phyloP scores from a whole-genome alignment of 64 coral and sea anemone genomes.

The Cladopsammia gracilis region DNA sequence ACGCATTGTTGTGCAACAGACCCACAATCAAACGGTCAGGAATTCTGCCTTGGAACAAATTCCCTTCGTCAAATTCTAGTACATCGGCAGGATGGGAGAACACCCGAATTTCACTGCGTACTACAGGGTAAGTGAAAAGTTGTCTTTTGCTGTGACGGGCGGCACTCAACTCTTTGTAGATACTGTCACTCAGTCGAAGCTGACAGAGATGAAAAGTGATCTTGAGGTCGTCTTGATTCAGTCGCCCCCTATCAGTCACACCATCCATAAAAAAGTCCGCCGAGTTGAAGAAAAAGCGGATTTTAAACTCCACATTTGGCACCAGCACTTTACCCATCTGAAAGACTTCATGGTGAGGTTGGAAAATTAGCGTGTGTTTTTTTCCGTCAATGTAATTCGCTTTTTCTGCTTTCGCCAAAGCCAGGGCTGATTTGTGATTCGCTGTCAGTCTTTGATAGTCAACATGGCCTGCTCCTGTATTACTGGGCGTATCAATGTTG shows the following conservation, averaged over 20 bases:
- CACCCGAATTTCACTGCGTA: conserved; percentile 32
- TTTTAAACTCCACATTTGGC: too few species aligned
- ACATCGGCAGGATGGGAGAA: background rate
- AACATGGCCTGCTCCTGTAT: background rate
- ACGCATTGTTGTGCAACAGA: background rate
- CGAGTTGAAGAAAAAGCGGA: too few species aligned
- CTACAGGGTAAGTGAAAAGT: background rate
- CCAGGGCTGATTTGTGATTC: conserved; percentile 13
- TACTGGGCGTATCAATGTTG: background rate
- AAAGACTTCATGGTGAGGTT: conserved; percentile 2
- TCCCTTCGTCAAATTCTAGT: conserved; percentile 28
- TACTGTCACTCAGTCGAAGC: too few species aligned
- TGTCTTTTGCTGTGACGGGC: too few species aligned
- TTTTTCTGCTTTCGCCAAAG: background rate
- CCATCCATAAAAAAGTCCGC: too few species aligned
- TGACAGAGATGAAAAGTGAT: too few species aligned
- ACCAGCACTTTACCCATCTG: too few species aligned
- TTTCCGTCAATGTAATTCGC: background rate
- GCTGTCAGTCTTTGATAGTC: background rate
- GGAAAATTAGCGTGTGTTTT: background rate
- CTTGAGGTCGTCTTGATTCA: too few species aligned
- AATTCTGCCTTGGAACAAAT: conserved; percentile 14
- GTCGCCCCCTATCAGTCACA: too few species aligned
- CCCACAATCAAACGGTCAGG: conserved; percentile 10
- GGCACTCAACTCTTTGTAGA: too few species aligned